Evolutionary conservation across 2,888 invertebrate genomes (phyloP).

Genomic region (Acanthosoma haemorrhoidale): DNA sequence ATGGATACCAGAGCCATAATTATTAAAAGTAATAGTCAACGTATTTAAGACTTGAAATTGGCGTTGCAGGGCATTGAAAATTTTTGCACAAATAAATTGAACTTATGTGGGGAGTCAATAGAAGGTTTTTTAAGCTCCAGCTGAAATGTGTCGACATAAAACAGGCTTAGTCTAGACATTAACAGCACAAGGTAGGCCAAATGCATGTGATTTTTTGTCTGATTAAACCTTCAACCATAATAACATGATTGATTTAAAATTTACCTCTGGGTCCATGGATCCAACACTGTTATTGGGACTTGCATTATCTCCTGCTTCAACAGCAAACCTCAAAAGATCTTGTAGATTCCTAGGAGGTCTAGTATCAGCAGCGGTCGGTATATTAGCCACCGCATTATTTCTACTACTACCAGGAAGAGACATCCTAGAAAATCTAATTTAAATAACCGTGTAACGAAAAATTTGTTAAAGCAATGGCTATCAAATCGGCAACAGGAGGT

Average conservation of each 20-base stretch:
- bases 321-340: constrained; percentile 63
- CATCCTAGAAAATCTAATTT: neutral
- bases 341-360: constrained; percentile 46
- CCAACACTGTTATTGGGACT: constrained; percentile 50
- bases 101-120: no score
- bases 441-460: neutral
- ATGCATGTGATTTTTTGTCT: no score
- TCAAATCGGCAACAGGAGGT: neutral
- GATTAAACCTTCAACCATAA: no score
- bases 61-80: no score
- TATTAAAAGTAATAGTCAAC: no score
- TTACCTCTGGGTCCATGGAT: constrained; percentile 51
- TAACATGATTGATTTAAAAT: neutral
- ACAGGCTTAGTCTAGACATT: no score
- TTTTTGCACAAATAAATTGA: no score
- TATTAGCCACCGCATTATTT: neutral
- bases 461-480: neutral
- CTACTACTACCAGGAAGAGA: neutral
- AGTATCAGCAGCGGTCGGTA: constrained; percentile 31
- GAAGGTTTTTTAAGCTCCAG: no score
- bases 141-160: no score
- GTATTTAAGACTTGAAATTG: no score
- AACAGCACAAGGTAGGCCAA: no score
- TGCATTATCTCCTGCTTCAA: constrained; percentile 58
- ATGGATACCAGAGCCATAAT: no score